phyloP scores from a whole-genome alignment of 2,113 vertebrate species.

The Stegastes partitus region DNA sequence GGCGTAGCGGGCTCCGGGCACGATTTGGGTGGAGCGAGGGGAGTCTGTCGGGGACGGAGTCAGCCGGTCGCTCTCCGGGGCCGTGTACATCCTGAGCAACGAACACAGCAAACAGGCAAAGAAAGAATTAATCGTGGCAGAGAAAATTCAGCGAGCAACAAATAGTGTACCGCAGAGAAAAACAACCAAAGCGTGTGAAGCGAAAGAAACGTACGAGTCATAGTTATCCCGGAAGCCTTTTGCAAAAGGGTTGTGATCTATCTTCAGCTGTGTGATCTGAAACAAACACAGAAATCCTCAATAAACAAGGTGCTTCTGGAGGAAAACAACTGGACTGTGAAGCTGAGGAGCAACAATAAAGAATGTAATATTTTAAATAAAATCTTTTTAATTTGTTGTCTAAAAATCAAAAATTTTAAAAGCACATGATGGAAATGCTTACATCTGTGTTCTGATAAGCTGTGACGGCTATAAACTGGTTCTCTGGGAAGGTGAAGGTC shows the following conservation, averaged over 20 bases:
- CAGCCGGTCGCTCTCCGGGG: slow-evolving; percentile 97
- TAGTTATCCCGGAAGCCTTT: slow-evolving; percentile 99
- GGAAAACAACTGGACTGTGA: not conserved
- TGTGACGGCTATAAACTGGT: slow-evolving; percentile 97
- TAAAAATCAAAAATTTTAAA: not conserved
- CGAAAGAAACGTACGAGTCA: slow-evolving; percentile 92
- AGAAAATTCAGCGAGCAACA: not conserved
- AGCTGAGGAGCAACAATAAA: not conserved
- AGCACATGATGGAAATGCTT: slow-evolving; percentile 64
- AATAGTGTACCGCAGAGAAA: not conserved
- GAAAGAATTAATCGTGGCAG: not conserved
- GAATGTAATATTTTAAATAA: not conserved
- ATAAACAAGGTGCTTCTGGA: slow-evolving; percentile 1
- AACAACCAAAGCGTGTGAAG: not conserved
- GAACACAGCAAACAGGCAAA: slow-evolving; percentile 42
- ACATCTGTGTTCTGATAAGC: slow-evolving; percentile 99
- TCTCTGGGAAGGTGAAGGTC: slow-evolving; percentile 97
- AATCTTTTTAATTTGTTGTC: not conserved
- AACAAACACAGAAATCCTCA: slow-evolving; percentile 5
- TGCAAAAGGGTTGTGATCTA: slow-evolving; percentile 98
- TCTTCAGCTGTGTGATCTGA: slow-evolving; percentile 98
- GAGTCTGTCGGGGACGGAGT: slow-evolving; percentile 99
- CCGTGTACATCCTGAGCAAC: slow-evolving; percentile 96
- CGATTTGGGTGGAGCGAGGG: slow-evolving; percentile 98
- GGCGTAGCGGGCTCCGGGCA: slow-evolving; percentile 95